Conservation (phyloP, 2,888 invertebrate genomes). For the Drosophila crucigera region DNA sequence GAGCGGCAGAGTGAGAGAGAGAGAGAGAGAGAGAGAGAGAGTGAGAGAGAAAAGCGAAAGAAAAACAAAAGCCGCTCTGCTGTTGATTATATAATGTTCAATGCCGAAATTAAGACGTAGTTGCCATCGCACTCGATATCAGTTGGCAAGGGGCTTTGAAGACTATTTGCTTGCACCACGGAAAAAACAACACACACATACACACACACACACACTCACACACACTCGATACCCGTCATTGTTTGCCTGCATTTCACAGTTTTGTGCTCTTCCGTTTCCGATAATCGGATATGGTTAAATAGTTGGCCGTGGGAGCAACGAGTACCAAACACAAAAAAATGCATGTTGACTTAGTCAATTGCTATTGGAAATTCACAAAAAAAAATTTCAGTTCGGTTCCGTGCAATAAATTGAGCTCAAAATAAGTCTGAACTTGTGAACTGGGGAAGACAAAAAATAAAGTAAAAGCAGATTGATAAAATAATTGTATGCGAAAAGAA, state of each 20-base stretch:
- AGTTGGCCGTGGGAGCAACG: conserved; percentile 48
- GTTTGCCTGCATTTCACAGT: conserved; percentile 46
- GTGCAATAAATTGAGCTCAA: background rate
- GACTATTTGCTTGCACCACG: conserved; percentile 38
- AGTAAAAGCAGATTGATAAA: background rate
- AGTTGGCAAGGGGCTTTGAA: conserved; percentile 42
- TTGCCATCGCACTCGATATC: conserved; percentile 55
- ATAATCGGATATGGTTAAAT: conserved; percentile 59
- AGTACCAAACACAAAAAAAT: conserved; percentile 33
- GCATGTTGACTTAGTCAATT: conserved; percentile 1
- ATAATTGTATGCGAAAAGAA: background rate
- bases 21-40: background rate
- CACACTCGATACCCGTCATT: conserved; percentile 23
- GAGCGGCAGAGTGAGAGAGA: background rate
- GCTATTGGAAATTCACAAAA: background rate
- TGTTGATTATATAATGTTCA: conserved; percentile 65
- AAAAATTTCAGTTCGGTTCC: background rate
- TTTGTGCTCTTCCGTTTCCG: conserved; percentile 67
- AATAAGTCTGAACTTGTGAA: background rate
- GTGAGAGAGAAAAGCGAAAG: background rate
- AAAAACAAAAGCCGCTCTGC: conserved; percentile 47
- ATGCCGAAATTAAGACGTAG: conserved; percentile 65
- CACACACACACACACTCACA: background rate
- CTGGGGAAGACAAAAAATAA: background rate
- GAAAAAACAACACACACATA: conserved; percentile 7